A percentile compares a stretch with the other conserved stretches of the same genome.
phyloP scores from a whole-genome alignment of 2,113 vertebrate species.

The Poecile atricapillus region DNA sequence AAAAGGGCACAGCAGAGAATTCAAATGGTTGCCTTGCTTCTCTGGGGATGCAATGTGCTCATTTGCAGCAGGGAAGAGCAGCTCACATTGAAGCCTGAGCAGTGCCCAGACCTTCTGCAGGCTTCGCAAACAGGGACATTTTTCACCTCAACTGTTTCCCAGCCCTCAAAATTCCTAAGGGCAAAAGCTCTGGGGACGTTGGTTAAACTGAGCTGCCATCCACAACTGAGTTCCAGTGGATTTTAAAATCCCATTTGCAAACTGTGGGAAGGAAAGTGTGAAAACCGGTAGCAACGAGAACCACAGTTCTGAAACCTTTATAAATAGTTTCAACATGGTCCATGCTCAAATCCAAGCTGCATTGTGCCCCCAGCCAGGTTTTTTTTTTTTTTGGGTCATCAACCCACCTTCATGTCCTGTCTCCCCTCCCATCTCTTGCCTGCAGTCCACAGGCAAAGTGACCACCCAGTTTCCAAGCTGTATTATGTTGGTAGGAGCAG shows the following conservation, averaged over 20 bases:
- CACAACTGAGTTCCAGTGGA: rapidly evolving
- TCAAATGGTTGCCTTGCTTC: neutral
- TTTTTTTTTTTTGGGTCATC: neutral
- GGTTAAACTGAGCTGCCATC: neutral
- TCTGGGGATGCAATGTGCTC: rapidly evolving
- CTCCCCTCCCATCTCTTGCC: neutral
- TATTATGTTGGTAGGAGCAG: neutral
- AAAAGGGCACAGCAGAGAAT: neutral
- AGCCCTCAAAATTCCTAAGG: neutral
- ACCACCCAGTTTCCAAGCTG: neutral
- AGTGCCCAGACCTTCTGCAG: neutral
- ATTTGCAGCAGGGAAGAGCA: neutral
- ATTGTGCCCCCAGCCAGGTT: neutral
- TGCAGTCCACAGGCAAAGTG: neutral
- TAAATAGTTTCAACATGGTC: neutral
- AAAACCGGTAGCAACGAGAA: neutral
- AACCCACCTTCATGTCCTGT: neutral
- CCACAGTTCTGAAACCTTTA: neutral
- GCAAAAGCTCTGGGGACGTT: neutral
- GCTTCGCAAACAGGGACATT: rapidly evolving
- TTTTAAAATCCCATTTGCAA: neutral
- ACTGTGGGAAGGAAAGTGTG: neutral
- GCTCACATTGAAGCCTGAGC: neutral
- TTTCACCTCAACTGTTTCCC: neutral
- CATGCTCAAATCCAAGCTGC: neutral